Evolutionary conservation across 2,888 invertebrate species (phyloP), one percentile per base, ranked within the genome.

Genomic region (Drosophila ustulata): DNA sequence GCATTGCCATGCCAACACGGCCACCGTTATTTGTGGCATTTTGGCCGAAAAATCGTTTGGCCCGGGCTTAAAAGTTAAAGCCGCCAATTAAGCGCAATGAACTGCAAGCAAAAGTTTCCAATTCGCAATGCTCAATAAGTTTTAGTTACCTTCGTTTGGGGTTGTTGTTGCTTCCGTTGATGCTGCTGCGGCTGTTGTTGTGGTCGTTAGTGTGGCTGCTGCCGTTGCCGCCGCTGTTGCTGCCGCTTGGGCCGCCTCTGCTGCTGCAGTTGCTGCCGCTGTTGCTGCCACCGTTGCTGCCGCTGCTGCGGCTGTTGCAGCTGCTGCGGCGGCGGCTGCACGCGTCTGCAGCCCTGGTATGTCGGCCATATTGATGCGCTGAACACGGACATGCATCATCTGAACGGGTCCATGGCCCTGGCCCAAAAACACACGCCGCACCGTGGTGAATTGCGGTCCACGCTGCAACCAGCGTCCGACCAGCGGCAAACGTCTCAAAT

Each of bases 281-380:
- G 64, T 49, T 2, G 68, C 67, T 1, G 66, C 68, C 37, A 43
- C 69, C 4, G 59, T 59, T 9, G 64, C 61, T 2, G 75, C 61
- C 18, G 66, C 56, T 13, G 70, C 70, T 4, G 58, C 56, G 3
- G 66, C 51, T 6, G 66, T 55, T 34, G 67, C 68, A 23, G 76
- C 75, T 4, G 74, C 75, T 3, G 65, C 58, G 0, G 64, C 63
- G 0, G 57, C 66, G 1, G 67, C 69, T 0, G 67, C 72, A 0
- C 56, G 50, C 4, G 62, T 46, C 34, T 66, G 50, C 88, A 91
- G 82, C 72, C 89, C 81, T 71, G 91, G 90, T 55, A 92, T 90
- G 53, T 92, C 90, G 68, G 89, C 91, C 75, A 92, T 75, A 84
- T 92, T 91, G 72, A 92, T 91, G 52, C 91, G 91, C 68, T 91